Base-by-base conservation (phyloP, 2,888 invertebrate species). In the Nemotelus nigrinus region DNA sequence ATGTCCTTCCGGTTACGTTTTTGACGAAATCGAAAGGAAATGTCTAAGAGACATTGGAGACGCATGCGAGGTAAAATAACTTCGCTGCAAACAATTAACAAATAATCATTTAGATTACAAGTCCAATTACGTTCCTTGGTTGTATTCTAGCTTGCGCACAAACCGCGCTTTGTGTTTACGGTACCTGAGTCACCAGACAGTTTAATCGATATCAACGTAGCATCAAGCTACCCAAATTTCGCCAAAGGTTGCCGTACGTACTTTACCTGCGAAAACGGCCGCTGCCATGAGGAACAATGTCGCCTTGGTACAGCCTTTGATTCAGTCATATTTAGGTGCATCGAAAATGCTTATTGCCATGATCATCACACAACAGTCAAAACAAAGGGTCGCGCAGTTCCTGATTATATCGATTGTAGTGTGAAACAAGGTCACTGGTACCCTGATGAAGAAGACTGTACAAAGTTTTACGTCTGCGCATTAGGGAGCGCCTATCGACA, bases 391-490 rank as follows among this genome's bases (percentile, higher is more conserved):
- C 60, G 63, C 3, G 63, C 60, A 0, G n/a, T 41, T 39, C 41
- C 74, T 3, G 48, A 48, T 8, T 43, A 74, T 48, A 74, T 74
- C 39, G 60, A 74, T 50, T 74, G 74, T 39, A 45, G 4, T 7
- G 58, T 58, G 7, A 72, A 58, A 10, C 74, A 74, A 41, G 74
- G 74, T 25, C 25, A n/a, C 5, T 76, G 65, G 64, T 76, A 76
- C 55, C 60, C 65, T 4, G 76, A 76, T n/a, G 65, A 76, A 25
- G 65, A 76, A 1, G 76, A 76, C 39, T 76, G 76, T 39, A 76
- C 76, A 10, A 76, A 45, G 44, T 76, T 65, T 50, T 76, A 65
- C 41, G 50, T 76, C 3, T 76, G 76, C 44, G 64, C 64, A 8
- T 53, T 65, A 44, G 76, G 74, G 7, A 74, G n/a, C 41, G 74